Percentiles rank a stretch among this genome's conserved stretches.
Evolutionary conservation across 2,888 invertebrate species (phyloP).

Genomic region (Lepidocyrtinus sp.): DNA sequence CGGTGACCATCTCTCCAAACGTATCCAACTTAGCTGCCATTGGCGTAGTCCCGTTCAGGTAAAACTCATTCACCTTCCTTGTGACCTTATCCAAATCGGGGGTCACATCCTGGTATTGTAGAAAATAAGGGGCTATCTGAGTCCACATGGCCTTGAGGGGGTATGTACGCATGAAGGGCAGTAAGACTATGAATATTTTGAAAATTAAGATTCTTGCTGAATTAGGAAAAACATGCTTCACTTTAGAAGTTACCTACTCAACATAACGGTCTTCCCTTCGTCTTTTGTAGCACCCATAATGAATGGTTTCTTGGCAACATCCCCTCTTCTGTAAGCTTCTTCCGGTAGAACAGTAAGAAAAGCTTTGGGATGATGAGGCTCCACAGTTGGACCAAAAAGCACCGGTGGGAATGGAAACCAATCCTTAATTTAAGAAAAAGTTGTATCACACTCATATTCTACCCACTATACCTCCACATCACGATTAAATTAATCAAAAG

Average conservation of each 20-base stretch:
- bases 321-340: conserved; percentile 47
- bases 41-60: conserved; percentile 40
- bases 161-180: conserved; percentile 26
- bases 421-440: not conserved
- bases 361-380: conserved; percentile 50
- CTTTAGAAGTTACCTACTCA: not conserved
- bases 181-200: not conserved
- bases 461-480: not conserved
- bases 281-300: conserved; percentile 47
- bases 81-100: not conserved
- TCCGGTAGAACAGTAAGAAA: conserved; percentile 55
- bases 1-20: conserved; percentile 58
- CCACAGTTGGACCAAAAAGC: conserved; percentile 56
- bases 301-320: conserved; percentile 55
- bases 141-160: conserved; percentile 27
- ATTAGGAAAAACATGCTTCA: not conserved
- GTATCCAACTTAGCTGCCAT: conserved; percentile 32
- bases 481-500: not conserved
- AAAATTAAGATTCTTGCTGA: not conserved
- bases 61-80: conserved; percentile 31
- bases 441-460: not conserved
- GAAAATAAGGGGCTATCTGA: conserved; percentile 16
- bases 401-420: conserved; percentile 51
- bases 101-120: not conserved
- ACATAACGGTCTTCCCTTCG: conserved; percentile 47